These are phyloP conservation scores for Parazoanthus atlanticus DNA, from an alignment of 92 coral and sea anemone genomes.

Conservation along the genomic window DNA sequence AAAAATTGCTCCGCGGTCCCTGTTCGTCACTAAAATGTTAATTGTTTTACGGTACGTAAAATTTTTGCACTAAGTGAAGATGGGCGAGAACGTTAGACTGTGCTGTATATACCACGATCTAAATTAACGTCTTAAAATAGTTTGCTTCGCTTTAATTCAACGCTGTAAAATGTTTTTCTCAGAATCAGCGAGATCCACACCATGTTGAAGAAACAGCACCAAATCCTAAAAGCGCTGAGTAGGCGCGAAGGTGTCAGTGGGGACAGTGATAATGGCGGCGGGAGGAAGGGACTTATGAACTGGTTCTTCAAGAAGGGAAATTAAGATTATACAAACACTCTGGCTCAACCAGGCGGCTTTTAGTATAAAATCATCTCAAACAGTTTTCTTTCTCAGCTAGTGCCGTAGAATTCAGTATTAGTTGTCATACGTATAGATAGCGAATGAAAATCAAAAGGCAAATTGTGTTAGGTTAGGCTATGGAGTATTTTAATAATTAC, in stretches of 20 bases:
- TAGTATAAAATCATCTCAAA: background rate
- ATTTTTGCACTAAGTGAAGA: no score
- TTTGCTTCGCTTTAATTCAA: background rate
- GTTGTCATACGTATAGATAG: background rate
- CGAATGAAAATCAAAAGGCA: no score
- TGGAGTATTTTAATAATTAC: background rate
- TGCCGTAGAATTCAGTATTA: no score
- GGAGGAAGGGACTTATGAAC: slow-evolving; percentile 64
- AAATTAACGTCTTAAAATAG: no score
- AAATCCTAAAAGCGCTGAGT: slow-evolving; percentile 62
- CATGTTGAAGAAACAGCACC: slow-evolving; percentile 66
- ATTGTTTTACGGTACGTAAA: no score
- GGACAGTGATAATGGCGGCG: slow-evolving; percentile 53
- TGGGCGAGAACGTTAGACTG: no score
- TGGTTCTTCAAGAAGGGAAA: slow-evolving; percentile 65
- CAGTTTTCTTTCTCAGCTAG: no score
- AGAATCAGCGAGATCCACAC: slow-evolving; percentile 74
- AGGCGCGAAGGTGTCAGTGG: slow-evolving; percentile 64
- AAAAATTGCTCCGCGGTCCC: no score
- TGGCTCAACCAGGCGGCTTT: no score
- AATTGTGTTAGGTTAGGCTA: background rate
- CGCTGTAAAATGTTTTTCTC: background rate
- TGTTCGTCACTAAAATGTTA: no score
- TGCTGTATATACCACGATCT: no score
- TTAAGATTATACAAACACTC: background rate